Percentiles rank a stretch among this genome's conserved stretches.
Evolutionary conservation across 2,797 vertebrate genomes (phyloP).

Genomic region (Jordanella pulchra): DNA sequence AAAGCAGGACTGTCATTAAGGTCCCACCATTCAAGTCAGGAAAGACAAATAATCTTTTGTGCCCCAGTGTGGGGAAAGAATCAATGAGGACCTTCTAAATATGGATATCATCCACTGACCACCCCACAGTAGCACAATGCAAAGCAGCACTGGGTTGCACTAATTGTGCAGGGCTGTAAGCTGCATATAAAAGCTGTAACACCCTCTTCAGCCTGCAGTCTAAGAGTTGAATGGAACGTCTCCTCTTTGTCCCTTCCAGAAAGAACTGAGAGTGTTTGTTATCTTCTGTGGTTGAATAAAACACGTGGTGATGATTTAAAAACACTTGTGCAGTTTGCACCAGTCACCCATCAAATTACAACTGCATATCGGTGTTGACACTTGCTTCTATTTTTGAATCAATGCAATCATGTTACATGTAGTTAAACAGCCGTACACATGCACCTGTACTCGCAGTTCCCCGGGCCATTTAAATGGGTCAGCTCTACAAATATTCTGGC

Average conservation of each 20-base stretch:
- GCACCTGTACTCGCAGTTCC: slow-evolving; percentile 67
- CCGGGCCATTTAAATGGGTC: slow-evolving; percentile 71
- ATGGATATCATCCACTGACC: slow-evolving; percentile 56
- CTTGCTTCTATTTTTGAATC: slow-evolving; percentile 24
- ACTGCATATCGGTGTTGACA: slow-evolving; percentile 51
- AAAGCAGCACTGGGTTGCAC: slow-evolving; percentile 63
- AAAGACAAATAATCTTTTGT: slow-evolving; percentile 70
- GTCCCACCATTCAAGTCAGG: slow-evolving; percentile 49
- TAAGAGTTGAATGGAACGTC: slow-evolving; percentile 25
- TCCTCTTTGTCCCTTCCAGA: slow-evolving; percentile 12
- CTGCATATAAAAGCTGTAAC: slow-evolving; percentile 44
- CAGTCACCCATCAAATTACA: slow-evolving; percentile 25
- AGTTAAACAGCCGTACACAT: slow-evolving; percentile 56
- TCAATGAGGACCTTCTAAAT: slow-evolving; percentile 72
- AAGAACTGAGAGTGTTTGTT: slow-evolving; percentile 15
- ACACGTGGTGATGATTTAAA: background rate
- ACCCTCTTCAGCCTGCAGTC: slow-evolving; percentile 32
- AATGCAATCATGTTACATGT: slow-evolving; percentile 41
- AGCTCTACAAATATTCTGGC: slow-evolving; percentile 74
- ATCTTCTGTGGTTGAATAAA: slow-evolving; percentile 6
- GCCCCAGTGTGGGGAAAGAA: slow-evolving; percentile 48
- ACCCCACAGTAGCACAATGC: slow-evolving; percentile 60
- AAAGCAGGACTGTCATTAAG: slow-evolving; percentile 44
- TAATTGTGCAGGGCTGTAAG: slow-evolving; percentile 52
- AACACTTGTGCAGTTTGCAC: background rate